Conservation (phyloP, 2,113 vertebrate genomes). For the Burhinus oedicnemus region DNA sequence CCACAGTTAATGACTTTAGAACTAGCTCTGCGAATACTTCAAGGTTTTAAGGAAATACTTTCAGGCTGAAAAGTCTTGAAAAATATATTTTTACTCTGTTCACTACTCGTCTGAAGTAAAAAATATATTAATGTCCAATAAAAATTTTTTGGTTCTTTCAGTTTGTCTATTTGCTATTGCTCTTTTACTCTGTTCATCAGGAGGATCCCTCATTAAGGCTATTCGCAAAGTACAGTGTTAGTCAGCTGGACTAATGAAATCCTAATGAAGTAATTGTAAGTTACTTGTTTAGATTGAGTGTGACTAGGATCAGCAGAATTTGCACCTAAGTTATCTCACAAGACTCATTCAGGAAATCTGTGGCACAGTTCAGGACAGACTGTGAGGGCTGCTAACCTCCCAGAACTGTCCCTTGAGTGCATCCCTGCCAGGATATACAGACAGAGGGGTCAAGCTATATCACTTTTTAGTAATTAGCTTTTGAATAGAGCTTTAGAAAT, state of each 20-base stretch:
- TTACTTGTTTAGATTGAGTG: slow-evolving; percentile 8
- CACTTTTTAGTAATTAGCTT: slow-evolving; percentile 25
- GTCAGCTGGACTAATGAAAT: background rate
- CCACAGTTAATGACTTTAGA: background rate
- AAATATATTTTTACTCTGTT: background rate
- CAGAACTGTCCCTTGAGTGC: background rate
- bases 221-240: background rate
- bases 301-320: slow-evolving; percentile 1
- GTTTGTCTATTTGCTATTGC: background rate
- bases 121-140: background rate
- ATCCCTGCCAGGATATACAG: background rate
- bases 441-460: slow-evolving; percentile 11
- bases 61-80: background rate
- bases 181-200: background rate
- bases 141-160: background rate
- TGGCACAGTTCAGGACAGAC: background rate
- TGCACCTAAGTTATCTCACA: background rate
- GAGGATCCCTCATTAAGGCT: background rate
- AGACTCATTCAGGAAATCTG: background rate
- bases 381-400: background rate
- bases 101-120: background rate
- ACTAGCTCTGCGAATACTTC: background rate
- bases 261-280: background rate
- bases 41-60: background rate
- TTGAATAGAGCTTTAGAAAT: slow-evolving; percentile 13